Conservation (phyloP, 2,888 invertebrate species). For the Aradus depressus region DNA sequence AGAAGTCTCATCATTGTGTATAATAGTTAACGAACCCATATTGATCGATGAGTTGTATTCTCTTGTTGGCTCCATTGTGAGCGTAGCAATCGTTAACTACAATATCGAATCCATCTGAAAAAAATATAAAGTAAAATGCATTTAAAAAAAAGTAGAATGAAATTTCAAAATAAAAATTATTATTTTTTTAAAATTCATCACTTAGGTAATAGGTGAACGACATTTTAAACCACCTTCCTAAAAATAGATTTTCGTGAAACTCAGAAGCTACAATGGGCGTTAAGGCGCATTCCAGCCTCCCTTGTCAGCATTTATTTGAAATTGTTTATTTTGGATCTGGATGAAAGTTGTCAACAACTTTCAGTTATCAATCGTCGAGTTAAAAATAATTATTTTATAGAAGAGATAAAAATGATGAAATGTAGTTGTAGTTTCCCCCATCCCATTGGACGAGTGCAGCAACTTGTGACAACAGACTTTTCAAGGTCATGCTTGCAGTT, state of each 20-base stretch:
- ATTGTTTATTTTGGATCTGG: constrained; percentile 1
- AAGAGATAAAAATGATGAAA: too few species aligned
- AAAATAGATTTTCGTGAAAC: too few species aligned
- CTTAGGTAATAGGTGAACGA: background rate
- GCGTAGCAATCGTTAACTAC: constrained; percentile 90
- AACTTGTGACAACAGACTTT: too few species aligned
- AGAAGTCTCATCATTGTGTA: background rate
- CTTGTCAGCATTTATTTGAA: too few species aligned
- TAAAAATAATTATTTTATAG: constrained; percentile 8
- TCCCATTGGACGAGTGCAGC: too few species aligned
- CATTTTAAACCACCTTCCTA: too few species aligned
- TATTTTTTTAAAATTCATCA: background rate
- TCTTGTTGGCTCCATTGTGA: constrained; percentile 85
- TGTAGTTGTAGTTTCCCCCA: too few species aligned
- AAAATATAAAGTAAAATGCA: constrained; percentile 13
- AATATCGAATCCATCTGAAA: constrained; percentile 83
- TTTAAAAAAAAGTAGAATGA: background rate
- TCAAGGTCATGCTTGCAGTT: too few species aligned
- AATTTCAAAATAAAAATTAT: background rate
- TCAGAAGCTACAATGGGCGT: too few species aligned
- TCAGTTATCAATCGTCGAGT: background rate
- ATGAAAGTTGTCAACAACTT: background rate
- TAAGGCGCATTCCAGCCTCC: too few species aligned
- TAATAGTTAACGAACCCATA: constrained; percentile 52
- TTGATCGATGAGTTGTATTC: constrained; percentile 83